Evolutionary conservation across 2,113 vertebrate genomes (phyloP).

Genomic region (Acinonyx jubatus): DNA sequence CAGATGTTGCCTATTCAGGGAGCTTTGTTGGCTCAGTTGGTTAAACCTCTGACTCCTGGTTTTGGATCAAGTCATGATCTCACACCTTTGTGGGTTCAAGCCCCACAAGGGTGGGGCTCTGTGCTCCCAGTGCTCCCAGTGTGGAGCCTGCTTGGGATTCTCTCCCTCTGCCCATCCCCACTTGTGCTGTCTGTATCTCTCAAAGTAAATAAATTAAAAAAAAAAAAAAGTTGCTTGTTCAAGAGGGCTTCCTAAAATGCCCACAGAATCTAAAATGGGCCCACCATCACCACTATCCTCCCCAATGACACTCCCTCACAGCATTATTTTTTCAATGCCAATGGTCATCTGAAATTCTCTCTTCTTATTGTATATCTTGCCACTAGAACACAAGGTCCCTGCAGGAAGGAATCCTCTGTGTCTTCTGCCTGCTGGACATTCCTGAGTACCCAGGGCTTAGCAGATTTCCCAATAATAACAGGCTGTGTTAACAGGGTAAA

Average conservation of each 20-base stretch:
- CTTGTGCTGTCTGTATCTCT: no score
- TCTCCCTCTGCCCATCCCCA: no score
- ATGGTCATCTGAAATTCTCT: not conserved
- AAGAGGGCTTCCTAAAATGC: not conserved
- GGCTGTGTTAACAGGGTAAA: not conserved
- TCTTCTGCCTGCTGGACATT: not conserved
- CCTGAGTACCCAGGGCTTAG: not conserved
- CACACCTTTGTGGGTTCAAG: no score
- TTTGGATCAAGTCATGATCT: no score
- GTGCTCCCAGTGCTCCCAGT: no score
- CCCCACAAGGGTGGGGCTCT: no score
- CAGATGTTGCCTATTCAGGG: not conserved
- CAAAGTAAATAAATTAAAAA: no score
- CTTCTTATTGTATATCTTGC: not conserved
- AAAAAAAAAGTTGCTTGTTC: not conserved
- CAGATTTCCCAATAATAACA: not conserved
- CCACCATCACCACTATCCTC: accelerated
- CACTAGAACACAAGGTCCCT: accelerated
- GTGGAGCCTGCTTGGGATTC: no score
- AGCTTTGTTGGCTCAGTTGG: no score
- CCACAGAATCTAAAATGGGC: not conserved
- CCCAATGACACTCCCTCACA: not conserved
- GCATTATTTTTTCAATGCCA: not conserved
- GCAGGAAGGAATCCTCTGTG: not conserved
- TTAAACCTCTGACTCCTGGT: no score